Percentiles rank a stretch among this genome's conserved stretches.
Conservation (phyloP, 1,140 invertebrate species). For the Lepidostoma basale region DNA sequence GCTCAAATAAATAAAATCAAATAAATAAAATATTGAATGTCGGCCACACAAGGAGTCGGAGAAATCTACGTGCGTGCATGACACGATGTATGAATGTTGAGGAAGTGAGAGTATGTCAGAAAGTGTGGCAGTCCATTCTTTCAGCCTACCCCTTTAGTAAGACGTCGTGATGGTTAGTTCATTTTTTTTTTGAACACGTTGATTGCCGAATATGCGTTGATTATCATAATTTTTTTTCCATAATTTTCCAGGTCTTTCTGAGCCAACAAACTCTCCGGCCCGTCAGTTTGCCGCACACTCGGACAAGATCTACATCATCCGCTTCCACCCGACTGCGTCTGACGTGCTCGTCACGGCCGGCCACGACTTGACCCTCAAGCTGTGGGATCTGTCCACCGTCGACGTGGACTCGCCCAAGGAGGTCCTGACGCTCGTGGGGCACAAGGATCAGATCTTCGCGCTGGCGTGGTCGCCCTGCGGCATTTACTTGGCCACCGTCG, state of each 20-base stretch:
- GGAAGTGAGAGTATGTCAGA: too few relatives aligned
- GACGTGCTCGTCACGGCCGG: slow-evolving; percentile 86
- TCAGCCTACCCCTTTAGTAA: too few relatives aligned
- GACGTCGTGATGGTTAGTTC: too few relatives aligned
- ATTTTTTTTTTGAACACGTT: too few relatives aligned
- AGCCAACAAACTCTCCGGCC: slow-evolving; percentile 63
- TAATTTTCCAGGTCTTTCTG: slow-evolving; percentile 55
- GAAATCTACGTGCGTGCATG: too few relatives aligned
- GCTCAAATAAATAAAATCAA: too few relatives aligned
- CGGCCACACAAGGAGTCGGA: too few relatives aligned
- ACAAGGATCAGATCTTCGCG: slow-evolving; percentile 87
- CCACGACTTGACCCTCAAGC: slow-evolving; percentile 87
- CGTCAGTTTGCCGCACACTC: slow-evolving; percentile 78
- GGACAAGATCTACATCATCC: slow-evolving; percentile 90
- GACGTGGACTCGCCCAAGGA: slow-evolving; percentile 38
- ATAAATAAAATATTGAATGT: too few relatives aligned
- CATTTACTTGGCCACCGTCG: slow-evolving; percentile 80
- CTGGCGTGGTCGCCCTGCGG: slow-evolving; percentile 92
- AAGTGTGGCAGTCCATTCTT: too few relatives aligned
- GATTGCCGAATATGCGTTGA: too few relatives aligned
- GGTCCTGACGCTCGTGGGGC: slow-evolving; percentile 66
- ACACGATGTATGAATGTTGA: too few relatives aligned
- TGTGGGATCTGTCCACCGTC: slow-evolving; percentile 75
- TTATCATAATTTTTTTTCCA: too few relatives aligned
- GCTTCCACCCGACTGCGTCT: slow-evolving; percentile 87